These are phyloP conservation scores for Lasioglossum leucozonium DNA, from an alignment of 2,888 invertebrate species.

Conservation along the genomic window DNA sequence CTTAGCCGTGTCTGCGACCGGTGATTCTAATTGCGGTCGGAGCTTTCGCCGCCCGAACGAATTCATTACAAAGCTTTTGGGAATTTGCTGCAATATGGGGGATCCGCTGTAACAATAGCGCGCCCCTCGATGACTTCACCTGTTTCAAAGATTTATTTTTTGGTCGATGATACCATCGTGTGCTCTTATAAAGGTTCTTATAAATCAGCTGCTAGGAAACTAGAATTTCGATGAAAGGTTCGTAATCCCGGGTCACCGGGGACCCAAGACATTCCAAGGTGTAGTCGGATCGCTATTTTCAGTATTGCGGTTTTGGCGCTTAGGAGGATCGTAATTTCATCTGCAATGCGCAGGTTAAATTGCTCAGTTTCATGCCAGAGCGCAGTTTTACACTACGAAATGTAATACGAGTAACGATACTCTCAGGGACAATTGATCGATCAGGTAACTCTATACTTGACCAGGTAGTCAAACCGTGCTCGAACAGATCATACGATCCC, in stretches of 20 bases:
- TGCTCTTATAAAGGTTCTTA: background rate
- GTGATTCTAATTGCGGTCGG: constrained; percentile 8
- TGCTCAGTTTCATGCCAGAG: constrained; percentile 18
- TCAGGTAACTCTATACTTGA: constrained; percentile 61
- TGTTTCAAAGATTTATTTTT: background rate
- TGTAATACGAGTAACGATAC: constrained; percentile 58
- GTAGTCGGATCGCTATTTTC: background rate
- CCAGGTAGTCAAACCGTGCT: constrained; percentile 43
- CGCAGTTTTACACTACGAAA: constrained; percentile 48
- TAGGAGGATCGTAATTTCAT: background rate
- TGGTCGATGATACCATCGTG: background rate
- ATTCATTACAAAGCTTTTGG: constrained; percentile 30
- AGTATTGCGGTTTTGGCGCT: background rate
- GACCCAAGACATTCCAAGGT: background rate
- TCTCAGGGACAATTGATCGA: constrained; percentile 61
- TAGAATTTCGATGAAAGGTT: background rate
- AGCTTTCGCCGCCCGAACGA: constrained; percentile 12
- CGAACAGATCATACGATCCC: constrained; percentile 52
- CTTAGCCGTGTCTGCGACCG: background rate
- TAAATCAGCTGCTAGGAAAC: background rate
- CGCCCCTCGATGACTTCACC: background rate
- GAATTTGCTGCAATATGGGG: background rate
- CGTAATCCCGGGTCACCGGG: background rate
- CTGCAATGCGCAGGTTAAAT: constrained; percentile 16
- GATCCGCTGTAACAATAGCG: background rate